A percentile compares a stretch with the other conserved stretches of the same genome.
These are phyloP conservation scores for Sardinella longiceps DNA, from an alignment of 2,797 vertebrate species.

Conservation along the genomic window DNA sequence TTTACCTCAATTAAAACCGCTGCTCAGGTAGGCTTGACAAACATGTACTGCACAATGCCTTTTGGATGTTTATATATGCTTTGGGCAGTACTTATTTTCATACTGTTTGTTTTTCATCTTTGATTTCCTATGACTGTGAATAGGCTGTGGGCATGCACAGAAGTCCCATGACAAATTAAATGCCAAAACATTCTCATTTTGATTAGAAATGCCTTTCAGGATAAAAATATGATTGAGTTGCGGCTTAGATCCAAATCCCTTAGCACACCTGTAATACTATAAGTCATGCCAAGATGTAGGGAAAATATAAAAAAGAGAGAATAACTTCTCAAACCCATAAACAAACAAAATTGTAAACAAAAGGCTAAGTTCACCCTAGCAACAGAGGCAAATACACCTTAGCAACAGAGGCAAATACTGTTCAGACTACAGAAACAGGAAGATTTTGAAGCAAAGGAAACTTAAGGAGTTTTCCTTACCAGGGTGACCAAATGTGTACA, in stretches of 20 bases:
- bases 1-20: not conserved
- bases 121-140: not conserved
- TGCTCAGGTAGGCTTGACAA: not conserved
- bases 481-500: too few species aligned
- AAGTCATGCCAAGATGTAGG: not conserved
- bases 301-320: not conserved
- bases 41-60: not conserved
- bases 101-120: not conserved
- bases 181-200: not conserved
- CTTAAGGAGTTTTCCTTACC: too few species aligned
- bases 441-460: not conserved
- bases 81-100: not conserved
- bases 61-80: not conserved
- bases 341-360: not conserved
- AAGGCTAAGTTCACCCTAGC: not conserved
- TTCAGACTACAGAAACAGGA: not conserved
- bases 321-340: not conserved
- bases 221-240: not conserved
- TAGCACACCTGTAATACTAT: not conserved
- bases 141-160: not conserved
- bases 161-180: not conserved
- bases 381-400: not conserved
- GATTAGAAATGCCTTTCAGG: not conserved
- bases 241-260: not conserved
- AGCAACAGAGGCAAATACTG: not conserved